Evolutionary conservation across 2,113 vertebrate genomes (phyloP), one percentile per base, ranked within the genome.

Genomic region (Solea solea): DNA sequence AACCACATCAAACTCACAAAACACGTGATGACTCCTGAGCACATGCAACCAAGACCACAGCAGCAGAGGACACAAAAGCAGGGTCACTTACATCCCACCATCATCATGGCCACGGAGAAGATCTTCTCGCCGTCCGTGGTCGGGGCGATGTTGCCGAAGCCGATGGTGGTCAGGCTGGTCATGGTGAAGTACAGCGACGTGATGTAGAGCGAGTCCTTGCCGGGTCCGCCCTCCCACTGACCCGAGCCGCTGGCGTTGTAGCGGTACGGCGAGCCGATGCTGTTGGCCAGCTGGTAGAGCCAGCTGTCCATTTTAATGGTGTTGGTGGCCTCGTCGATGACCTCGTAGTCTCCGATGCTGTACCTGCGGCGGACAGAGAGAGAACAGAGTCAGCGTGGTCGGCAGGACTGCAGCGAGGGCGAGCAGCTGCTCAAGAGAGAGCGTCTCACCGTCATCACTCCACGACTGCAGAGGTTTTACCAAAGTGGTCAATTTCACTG

Each of bases 61-160:
- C 14, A 48, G 13, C 9, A 46, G 9, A 10, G 42, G 1, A 46
- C 9, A 44, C 1, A 44, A 44, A 44, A 44, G 42, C 9, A 46
- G 9, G 9, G 9, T 10, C 93, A 99, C 96, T 99, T 84, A 99
- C 97, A 99, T 93, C 97, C 97, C 81, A 97, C 96, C 97, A 99
- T 99, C 97, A 99, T 99, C 97, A 99, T 99, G 89, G 96, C 97
- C 88, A 99, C 97, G 0, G 97, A 98, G 78, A 99, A 99, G 84
- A 99, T 99, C 94, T 99, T 99, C 94, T 99, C 97, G 55, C 96
- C 97, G 1, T 99, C 97, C 0, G 96, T 97, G 67, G 96, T 95
- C 3, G 97, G 97, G 41, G 97, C 97, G 65, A 99, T 99, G 91
- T 99, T 99, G 64, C 97, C 97, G 83, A 99, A 99, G 89, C 97